phyloP scores from a whole-genome alignment of 2,797 vertebrate species.

The Silurus aristotelis region DNA sequence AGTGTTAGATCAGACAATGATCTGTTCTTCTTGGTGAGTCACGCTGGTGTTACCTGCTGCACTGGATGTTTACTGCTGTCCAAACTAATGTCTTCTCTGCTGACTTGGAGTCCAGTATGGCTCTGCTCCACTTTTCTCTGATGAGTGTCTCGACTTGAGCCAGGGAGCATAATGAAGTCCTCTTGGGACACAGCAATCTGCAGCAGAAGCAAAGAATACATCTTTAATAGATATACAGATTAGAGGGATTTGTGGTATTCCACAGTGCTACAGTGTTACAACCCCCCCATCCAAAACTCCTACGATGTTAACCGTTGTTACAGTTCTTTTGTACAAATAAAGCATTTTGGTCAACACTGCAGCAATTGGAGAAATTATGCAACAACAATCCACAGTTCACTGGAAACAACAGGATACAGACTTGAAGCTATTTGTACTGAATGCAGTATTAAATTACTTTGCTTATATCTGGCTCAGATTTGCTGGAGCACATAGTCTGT shows the following conservation, averaged over 20 bases:
- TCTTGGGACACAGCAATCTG: slow-evolving; percentile 85
- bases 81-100: slow-evolving; percentile 41
- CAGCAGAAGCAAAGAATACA: slow-evolving; percentile 34
- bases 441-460: slow-evolving; percentile 72
- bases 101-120: slow-evolving; percentile 31
- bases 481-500: slow-evolving; percentile 93
- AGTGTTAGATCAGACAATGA: not conserved
- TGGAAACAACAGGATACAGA: not conserved
- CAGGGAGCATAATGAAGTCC: slow-evolving; percentile 79
- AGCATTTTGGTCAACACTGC: not conserved
- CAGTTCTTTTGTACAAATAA: not conserved
- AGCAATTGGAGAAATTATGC: not conserved
- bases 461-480: slow-evolving; percentile 94
- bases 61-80: slow-evolving; percentile 51
- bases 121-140: slow-evolving; percentile 64
- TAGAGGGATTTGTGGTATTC: not conserved
- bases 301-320: not conserved
- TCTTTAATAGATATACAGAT: slow-evolving; percentile 4
- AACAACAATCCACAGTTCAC: not conserved
- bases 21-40: not conserved
- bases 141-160: slow-evolving; percentile 64
- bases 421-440: not conserved
- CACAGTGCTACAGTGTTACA: not conserved
- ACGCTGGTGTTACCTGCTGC: slow-evolving; percentile 59
- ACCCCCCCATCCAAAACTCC: not conserved